Base-by-base conservation (phyloP, 2,113 vertebrate species). In the Clupea harengus region DNA sequence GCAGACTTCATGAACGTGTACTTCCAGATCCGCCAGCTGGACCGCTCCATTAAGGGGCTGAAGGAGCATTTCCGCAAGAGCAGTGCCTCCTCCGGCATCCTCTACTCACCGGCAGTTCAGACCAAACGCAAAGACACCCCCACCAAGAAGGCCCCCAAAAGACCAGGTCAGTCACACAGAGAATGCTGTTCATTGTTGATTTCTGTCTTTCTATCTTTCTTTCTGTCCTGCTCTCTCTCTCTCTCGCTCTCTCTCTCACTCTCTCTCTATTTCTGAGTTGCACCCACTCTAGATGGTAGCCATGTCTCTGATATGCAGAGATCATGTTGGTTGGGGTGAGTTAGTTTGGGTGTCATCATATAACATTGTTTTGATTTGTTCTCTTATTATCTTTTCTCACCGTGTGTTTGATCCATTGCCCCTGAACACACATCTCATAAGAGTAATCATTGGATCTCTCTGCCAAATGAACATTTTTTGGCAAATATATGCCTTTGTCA, bases 1-100 rank as follows among this genome's bases (percentile, higher is more conserved):
- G 32, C 94, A 99, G 98, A 99, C 89, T 99, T 99, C 93, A 99
- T 99, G 98, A 99, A 97, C 28, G 98, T 99, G 64, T 99, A 99
- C 94, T 99, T 96, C 94, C 98, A 99, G 93, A 98, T 99, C 89
- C 94, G 98, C 88, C 98, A 99, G 94, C 93, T 99, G 0, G 98
- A 99, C 86, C 97, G 97, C 82, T 99, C 98, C 91, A 96, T 99
- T 92, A 98, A 97, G 92, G 97, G 97, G 0, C 94, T 99, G 87
- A 99, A 97, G 90, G 98, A 99, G 6, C 98, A 99, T 84, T 98
- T 99, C 92, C 96, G 98, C 17, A 99, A 99, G 94, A 99, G 93
- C 95, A 98, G 96, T 46, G 96, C 97, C 18, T 96, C 96, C 86
- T 95, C 96, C 0, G 97, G 96, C 6, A 92, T 98, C 50, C 96